Conservation (phyloP, 1,140 invertebrate genomes). For the Saccostrea echinata region DNA sequence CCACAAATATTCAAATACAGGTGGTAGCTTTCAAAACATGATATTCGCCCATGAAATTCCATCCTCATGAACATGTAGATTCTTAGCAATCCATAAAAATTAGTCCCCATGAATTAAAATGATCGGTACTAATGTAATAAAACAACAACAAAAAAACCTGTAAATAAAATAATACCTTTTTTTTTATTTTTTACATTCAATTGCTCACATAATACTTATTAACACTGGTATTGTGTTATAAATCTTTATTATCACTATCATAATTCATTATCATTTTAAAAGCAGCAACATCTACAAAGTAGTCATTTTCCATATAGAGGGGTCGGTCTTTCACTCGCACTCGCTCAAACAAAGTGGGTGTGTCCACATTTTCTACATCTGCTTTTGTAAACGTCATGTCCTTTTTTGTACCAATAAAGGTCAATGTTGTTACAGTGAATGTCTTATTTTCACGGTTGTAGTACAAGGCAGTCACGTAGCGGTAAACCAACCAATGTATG, state of each 20-base stretch:
- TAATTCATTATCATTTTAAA: slow-evolving; percentile 25
- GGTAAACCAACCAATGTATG: slow-evolving; percentile 23
- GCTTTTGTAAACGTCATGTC: not conserved
- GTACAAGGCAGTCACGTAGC: not conserved
- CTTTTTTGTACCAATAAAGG: slow-evolving; percentile 13
- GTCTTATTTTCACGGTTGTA: not conserved
- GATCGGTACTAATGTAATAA: not conserved
- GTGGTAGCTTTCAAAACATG: no score
- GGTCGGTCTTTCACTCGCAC: not conserved
- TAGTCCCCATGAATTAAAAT: no score
- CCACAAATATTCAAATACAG: no score
- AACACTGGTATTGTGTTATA: not conserved
- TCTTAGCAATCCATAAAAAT: no score
- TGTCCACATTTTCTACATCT: not conserved
- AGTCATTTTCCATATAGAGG: slow-evolving; percentile 23
- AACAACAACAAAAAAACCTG: not conserved
- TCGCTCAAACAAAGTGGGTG: not conserved
- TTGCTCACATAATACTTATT: not conserved
- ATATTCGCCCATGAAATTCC: no score
- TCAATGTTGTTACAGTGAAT: not conserved
- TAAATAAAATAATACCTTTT: not conserved
- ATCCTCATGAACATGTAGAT: no score
- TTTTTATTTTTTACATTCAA: not conserved
- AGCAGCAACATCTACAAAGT: not conserved
- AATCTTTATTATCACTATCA: not conserved